Evolutionary conservation across 2,797 vertebrate genomes (phyloP).

Genomic region (Chaetodon trifasciatus): DNA sequence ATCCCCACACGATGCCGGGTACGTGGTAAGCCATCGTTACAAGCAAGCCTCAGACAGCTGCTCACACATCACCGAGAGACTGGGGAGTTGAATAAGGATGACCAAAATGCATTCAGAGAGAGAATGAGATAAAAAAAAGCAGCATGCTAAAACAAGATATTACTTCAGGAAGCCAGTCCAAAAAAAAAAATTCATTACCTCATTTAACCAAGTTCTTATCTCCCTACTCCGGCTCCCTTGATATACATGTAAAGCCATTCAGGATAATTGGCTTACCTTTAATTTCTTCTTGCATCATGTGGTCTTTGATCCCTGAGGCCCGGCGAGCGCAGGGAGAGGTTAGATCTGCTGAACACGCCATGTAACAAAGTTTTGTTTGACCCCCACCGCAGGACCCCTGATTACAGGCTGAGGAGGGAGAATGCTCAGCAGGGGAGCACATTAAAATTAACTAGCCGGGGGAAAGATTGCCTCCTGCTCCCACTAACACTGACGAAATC

Average conservation of each 20-base stretch:
- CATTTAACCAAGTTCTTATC: conserved; percentile 48
- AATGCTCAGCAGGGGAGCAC: conserved; percentile 44
- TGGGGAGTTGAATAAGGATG: conserved; percentile 53
- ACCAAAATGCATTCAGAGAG: conserved; percentile 41
- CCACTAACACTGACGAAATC: conserved; percentile 50
- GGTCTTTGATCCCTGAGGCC: conserved; percentile 67
- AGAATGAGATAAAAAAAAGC: conserved; percentile 27
- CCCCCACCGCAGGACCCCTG: conserved; percentile 60
- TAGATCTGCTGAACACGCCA: conserved; percentile 54
- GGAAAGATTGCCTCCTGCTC: conserved; percentile 38
- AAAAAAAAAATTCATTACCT: conserved; percentile 32
- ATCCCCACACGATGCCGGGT: conserved; percentile 66
- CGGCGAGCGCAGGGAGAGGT: conserved; percentile 37
- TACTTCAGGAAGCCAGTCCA: conserved; percentile 26
- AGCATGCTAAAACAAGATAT: conserved; percentile 36
- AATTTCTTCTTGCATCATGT: conserved; percentile 64
- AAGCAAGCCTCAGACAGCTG: conserved; percentile 64
- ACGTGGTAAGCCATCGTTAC: conserved; percentile 61
- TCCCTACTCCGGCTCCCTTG: conserved; percentile 35
- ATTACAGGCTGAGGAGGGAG: conserved; percentile 61
- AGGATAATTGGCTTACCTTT: conserved; percentile 72
- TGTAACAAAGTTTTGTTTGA: conserved; percentile 59
- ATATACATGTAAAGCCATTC: conserved; percentile 56
- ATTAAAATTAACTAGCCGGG: conserved; percentile 68
- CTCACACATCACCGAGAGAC: conserved; percentile 56